Conservation (phyloP, 2,888 invertebrate species). For the Lepidocyrtoides sp. region DNA sequence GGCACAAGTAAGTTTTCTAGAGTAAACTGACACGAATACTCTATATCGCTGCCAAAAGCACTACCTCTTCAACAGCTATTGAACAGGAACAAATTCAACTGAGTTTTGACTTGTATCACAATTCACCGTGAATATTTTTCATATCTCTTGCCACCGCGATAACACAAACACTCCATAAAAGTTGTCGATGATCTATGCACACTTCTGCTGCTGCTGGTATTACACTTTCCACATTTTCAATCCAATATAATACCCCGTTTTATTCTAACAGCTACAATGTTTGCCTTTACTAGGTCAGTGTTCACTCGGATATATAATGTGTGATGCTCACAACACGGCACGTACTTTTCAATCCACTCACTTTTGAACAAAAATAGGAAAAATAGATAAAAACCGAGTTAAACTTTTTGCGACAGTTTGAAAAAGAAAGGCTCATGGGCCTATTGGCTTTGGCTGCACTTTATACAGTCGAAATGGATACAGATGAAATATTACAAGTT, state of each 20-base stretch:
- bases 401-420: conserved; percentile 58
- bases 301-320: conserved; percentile 23
- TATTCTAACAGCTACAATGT: not conserved
- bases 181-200: conserved; percentile 25
- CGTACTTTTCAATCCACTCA: not conserved
- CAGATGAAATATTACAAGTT: conserved; percentile 14
- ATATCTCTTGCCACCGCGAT: not conserved
- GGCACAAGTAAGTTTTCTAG: conserved; percentile 19
- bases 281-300: conserved; percentile 5
- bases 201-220: not conserved
- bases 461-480: not conserved
- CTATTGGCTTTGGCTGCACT: conserved; percentile 2
- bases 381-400: conserved; percentile 5
- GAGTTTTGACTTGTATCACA: not conserved
- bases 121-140: conserved; percentile 19
- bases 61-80: not conserved
- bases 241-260: not conserved
- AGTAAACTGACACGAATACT: conserved; percentile 16
- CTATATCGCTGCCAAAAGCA: not conserved
- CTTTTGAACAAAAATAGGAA: not conserved
- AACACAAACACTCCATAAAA: conserved; percentile 38
- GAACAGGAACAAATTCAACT: too few relatives aligned
- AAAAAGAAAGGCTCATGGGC: not conserved
- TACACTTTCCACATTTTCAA: not conserved
- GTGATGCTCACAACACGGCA: not conserved